A percentile compares a stretch with the other conserved stretches of the same genome.
Conservation (phyloP, 2,113 vertebrate genomes). For the Pelmatolapia mariae region DNA sequence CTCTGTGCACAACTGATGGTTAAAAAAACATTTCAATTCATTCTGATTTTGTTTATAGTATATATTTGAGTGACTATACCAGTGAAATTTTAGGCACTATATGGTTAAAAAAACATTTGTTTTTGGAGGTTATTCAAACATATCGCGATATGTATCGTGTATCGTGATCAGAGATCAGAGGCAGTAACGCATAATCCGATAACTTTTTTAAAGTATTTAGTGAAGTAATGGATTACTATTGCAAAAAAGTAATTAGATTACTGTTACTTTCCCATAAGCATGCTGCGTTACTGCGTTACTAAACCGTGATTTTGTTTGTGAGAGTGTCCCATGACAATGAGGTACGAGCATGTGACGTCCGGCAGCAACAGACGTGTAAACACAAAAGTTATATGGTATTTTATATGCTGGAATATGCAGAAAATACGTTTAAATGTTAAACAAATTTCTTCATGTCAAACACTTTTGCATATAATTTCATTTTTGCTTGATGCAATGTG, state of each 20-base stretch:
- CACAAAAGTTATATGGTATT: not conserved
- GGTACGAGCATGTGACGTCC: rapidly evolving
- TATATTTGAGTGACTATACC: not conserved
- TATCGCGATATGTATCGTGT: not conserved
- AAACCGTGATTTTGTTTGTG: not conserved
- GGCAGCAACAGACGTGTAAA: not conserved
- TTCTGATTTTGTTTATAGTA: not conserved
- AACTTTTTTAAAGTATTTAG: not conserved
- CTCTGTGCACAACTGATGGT: not conserved
- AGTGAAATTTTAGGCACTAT: not conserved
- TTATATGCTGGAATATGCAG: not conserved
- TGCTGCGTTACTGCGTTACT: not conserved
- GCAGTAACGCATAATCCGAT: not conserved
- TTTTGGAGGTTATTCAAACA: not conserved
- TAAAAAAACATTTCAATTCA: not conserved
- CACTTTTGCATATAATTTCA: not conserved
- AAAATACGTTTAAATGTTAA: not conserved
- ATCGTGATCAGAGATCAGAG: not conserved
- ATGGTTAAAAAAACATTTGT: not conserved
- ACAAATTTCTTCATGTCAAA: not conserved
- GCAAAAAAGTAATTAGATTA: not conserved
- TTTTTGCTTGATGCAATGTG: not conserved
- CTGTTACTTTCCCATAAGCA: not conserved
- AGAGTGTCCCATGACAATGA: not conserved
- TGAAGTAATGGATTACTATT: not conserved